Percentiles rank a stretch among this genome's conserved stretches.
Evolutionary conservation across 1,140 invertebrate genomes (phyloP).

Genomic region (Drosophila parabipectinata): DNA sequence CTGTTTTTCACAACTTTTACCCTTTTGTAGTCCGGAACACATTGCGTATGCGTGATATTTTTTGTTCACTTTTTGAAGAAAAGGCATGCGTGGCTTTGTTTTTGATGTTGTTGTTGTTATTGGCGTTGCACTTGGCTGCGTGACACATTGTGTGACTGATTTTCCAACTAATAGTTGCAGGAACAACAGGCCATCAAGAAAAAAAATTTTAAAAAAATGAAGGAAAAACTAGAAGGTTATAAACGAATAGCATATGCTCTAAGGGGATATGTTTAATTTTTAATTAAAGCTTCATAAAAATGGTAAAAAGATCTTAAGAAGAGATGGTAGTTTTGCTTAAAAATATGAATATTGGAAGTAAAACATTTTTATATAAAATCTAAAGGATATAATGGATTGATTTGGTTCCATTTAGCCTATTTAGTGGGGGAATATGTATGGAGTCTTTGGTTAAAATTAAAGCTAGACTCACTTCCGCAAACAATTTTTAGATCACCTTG

Average conservation of each 20-base stretch:
- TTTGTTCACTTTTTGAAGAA: not conserved
- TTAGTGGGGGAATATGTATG: no score
- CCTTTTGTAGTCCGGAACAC: slow-evolving; percentile 23
- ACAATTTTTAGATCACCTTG: no score
- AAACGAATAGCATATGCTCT: not conserved
- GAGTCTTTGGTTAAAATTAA: no score
- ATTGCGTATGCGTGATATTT: slow-evolving; percentile 57
- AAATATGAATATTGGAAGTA: no score
- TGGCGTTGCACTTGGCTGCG: slow-evolving; percentile 48
- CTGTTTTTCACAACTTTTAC: slow-evolving; percentile 15
- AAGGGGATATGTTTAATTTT: no score
- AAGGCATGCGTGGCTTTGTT: not conserved
- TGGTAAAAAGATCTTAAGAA: no score
- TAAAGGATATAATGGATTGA: no score
- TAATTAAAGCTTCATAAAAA: no score
- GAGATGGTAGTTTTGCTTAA: no score
- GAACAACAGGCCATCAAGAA: slow-evolving; percentile 21
- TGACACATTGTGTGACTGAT: slow-evolving; percentile 67
- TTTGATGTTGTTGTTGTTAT: slow-evolving; percentile 7
- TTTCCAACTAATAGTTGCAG: slow-evolving; percentile 60
- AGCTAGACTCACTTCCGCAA: no score
- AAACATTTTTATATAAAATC: no score
- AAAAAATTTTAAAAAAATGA: slow-evolving; percentile 8
- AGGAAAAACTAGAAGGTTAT: not conserved
- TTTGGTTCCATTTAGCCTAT: no score